Base-by-base conservation (phyloP, 2,888 invertebrate genomes). In the Lochmaea capreae region DNA sequence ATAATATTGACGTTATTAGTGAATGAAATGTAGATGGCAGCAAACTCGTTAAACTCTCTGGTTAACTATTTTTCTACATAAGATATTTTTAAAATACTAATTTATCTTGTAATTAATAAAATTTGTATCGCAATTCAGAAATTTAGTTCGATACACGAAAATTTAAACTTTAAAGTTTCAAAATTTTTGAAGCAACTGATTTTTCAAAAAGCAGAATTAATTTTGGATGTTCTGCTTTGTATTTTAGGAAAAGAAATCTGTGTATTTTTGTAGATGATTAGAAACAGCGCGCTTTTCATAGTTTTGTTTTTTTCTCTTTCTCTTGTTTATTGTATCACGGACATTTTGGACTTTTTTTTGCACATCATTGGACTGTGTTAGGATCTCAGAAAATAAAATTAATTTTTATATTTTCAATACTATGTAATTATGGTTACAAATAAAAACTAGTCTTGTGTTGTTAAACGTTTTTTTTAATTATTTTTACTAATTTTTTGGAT, bases 241-340 rank as follows among this genome's bases (percentile, higher is more conserved):
- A 75, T 71, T 77, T 33, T 81, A 81, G 77, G 77, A 81, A 81
- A 78, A 79, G 79, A 81, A 76, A 81, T 83, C 79, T 80, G 84
- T 85, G 85, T 85, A 85, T 84, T 85, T 85, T 85, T 83, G 84
- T 85, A 85, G 85, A 81, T 85, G 85, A 84, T 72, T 78, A 79
- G 77, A 74, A 73, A 72, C 72, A 71, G 73, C 69, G 71, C 43
- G 72, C 76, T 76, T 77, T 73, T 73, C 70, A 70, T 66, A 71
- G 52, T 73, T 70, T 52, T 67, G 75, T 63, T 49, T 71, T 61
- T 67, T 71, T 71, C 39, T 72, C 54, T 67, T 76, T 62, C 46
- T 71, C 61, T 67, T 73, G 67, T 70, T 72, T 75, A 39, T 43
- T 58, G 58, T 66, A 76, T 46, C 46, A 57, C 67, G 59, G 63